phyloP scores from a whole-genome alignment of 2,797 vertebrate species.

The Columba guinea region DNA sequence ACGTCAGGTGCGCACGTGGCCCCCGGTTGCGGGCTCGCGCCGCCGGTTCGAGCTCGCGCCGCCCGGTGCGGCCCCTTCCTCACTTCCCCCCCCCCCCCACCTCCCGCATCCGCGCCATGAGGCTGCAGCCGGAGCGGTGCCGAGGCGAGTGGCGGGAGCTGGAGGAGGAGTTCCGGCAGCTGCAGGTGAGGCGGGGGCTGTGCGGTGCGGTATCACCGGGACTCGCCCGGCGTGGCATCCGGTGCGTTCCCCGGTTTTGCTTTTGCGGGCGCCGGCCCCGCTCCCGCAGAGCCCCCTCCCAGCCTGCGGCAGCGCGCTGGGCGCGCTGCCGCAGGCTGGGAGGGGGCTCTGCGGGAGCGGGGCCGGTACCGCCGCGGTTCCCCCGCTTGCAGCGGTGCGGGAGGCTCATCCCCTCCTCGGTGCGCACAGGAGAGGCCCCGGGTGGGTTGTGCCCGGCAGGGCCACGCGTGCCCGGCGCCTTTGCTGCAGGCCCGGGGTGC shows the following conservation, averaged over 20 bases:
- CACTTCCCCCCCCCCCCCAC: too few species aligned
- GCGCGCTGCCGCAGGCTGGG: neutral
- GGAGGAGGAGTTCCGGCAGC: constrained; percentile 89
- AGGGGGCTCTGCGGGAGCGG: neutral
- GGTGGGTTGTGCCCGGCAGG: neutral
- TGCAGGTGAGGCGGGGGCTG: constrained; percentile 82
- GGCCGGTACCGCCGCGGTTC: too few species aligned
- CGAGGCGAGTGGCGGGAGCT: constrained; percentile 88
- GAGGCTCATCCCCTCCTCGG: too few species aligned
- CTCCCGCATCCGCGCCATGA: constrained; percentile 76
- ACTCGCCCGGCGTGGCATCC: neutral
- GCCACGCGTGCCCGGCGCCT: neutral
- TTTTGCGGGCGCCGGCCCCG: neutral
- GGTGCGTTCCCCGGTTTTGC: neutral
- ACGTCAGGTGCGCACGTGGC: constrained; percentile 72
- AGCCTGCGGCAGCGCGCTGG: neutral
- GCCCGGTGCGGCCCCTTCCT: neutral
- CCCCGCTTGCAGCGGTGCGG: neutral
- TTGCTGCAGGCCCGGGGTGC: neutral
- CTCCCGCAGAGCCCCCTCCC: neutral
- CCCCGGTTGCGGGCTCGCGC: constrained; percentile 28
- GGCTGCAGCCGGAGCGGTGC: constrained; percentile 80
- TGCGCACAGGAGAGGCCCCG: neutral
- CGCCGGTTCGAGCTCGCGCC: neutral
- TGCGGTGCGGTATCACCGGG: neutral